Evolutionary conservation across 2,113 vertebrate genomes (phyloP).

Genomic region (Tragulus kanchil): DNA sequence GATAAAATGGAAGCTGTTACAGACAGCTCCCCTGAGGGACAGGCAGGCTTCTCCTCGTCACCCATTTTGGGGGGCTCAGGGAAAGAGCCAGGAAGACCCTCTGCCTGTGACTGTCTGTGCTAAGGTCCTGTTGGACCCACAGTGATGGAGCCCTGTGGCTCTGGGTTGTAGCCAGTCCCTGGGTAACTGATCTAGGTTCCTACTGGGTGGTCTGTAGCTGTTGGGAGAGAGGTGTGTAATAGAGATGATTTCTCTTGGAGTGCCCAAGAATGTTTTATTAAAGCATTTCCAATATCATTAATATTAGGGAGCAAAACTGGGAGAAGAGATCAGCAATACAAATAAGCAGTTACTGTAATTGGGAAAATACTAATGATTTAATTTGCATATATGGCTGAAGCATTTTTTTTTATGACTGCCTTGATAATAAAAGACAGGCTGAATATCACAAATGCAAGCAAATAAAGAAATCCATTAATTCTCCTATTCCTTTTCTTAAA

Average conservation of each 20-base stretch:
- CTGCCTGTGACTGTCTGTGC: background rate
- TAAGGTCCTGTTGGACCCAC: rapidly evolving
- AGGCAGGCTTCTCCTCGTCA: too few relatives aligned
- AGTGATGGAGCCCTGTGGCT: rapidly evolving
- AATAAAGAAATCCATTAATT: constrained; percentile 61
- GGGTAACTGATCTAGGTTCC: rapidly evolving
- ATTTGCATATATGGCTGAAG: constrained; percentile 65
- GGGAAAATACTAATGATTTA: constrained; percentile 69
- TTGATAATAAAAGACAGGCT: constrained; percentile 65
- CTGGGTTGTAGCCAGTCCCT: too few relatives aligned
- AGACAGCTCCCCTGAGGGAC: background rate
- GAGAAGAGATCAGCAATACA: constrained; percentile 49
- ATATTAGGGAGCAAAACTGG: constrained; percentile 17
- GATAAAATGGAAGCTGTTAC: background rate
- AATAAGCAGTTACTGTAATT: constrained; percentile 69
- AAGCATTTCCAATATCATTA: background rate
- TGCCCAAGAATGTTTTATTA: background rate
- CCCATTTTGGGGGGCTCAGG: background rate
- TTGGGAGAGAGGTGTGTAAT: background rate
- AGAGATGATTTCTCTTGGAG: background rate
- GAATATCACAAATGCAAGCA: constrained; percentile 56
- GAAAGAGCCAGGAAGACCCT: background rate
- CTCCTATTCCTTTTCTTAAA: background rate
- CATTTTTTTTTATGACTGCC: constrained; percentile 45
- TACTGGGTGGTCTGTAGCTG: rapidly evolving